Percentiles rank a stretch among this genome's conserved stretches.
Conservation (phyloP, 2,113 vertebrate species). For the Casuarius casuarius region DNA sequence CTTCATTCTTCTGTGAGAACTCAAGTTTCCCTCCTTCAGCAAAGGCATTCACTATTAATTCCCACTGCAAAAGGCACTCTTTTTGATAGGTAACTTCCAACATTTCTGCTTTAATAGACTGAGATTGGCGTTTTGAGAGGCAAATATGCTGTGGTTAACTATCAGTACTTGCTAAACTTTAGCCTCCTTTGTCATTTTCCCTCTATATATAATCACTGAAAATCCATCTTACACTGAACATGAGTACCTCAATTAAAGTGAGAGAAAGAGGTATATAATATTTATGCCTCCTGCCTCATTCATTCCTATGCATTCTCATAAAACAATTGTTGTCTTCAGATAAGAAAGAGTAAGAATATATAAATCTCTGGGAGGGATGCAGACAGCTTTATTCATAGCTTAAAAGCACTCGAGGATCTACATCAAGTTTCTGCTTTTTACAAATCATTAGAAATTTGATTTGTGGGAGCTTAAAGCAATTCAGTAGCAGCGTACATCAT, state of each 20-base stretch:
- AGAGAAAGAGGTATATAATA: slow-evolving; percentile 8
- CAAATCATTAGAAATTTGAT: neutral
- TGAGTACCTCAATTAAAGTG: neutral
- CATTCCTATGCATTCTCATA: slow-evolving; percentile 41
- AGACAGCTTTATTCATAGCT: neutral
- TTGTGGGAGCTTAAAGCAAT: neutral
- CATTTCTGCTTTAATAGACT: slow-evolving; percentile 34
- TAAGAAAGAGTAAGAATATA: neutral
- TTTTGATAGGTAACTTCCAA: slow-evolving; percentile 45
- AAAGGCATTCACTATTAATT: neutral
- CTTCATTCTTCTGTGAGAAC: neutral
- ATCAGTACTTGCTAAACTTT: slow-evolving; percentile 50
- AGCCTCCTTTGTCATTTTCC: neutral
- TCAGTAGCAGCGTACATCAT: accelerated
- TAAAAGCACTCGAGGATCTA: neutral
- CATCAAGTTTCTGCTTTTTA: neutral
- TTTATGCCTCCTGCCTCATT: slow-evolving; percentile 14
- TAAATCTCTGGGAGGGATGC: neutral
- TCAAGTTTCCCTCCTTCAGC: neutral
- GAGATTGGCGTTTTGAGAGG: slow-evolving; percentile 29
- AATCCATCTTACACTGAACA: slow-evolving; percentile 37
- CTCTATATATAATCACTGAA: neutral
- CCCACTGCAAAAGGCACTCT: neutral
- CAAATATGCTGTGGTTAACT: neutral
- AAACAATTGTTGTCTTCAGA: slow-evolving; percentile 40